phyloP scores from a whole-genome alignment of 2,113 vertebrate species.

The Dolichotis patagonum region DNA sequence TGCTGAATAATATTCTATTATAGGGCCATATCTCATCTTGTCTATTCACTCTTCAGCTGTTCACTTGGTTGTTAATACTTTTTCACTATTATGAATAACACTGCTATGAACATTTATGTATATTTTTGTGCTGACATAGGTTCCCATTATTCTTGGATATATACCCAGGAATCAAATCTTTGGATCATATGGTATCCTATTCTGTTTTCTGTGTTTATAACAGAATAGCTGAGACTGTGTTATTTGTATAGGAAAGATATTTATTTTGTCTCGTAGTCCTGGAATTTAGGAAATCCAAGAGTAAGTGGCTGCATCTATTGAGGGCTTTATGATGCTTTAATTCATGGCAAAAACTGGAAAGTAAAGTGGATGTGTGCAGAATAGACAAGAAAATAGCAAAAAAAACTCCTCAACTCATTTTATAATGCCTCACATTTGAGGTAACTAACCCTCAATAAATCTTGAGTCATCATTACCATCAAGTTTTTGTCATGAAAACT shows the following conservation, averaged over 20 bases:
- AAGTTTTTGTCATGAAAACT: background rate
- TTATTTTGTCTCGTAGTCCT: background rate
- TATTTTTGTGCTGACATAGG: background rate
- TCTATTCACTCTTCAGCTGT: background rate
- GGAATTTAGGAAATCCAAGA: background rate
- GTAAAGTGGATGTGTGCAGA: background rate
- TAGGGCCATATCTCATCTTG: background rate
- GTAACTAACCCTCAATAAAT: background rate
- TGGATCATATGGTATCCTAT: background rate
- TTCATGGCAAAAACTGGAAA: background rate
- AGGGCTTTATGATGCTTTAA: background rate
- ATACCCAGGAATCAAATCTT: background rate
- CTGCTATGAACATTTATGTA: background rate
- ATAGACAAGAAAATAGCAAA: background rate
- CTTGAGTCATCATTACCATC: background rate
- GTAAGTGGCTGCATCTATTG: background rate
- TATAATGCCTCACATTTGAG: background rate
- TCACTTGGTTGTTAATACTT: background rate
- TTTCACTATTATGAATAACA: background rate
- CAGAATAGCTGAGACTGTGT: background rate
- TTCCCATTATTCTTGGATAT: background rate
- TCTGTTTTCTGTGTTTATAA: background rate
- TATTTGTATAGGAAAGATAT: background rate
- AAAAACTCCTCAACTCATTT: background rate
- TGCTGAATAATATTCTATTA: background rate